Base-by-base conservation (phyloP, 1,140 invertebrate genomes). In the Lepeophtheirus salmonis region DNA sequence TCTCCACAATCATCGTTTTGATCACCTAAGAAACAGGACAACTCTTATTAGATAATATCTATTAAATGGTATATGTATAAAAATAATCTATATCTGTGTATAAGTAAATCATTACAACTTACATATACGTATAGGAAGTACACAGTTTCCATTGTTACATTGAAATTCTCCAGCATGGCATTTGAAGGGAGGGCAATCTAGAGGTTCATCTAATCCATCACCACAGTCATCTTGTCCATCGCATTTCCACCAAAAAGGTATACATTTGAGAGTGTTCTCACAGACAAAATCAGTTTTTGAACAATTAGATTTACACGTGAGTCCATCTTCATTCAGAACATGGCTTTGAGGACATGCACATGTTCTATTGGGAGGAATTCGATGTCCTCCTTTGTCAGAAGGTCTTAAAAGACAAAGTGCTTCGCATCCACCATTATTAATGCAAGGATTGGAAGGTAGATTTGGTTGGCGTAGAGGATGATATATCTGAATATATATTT, bases 281-380 rank as follows among this genome's bases (percentile, higher is more conserved):
- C 86, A 89, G 30, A 82, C 76, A 69, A 89, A 86, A 71, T 89
- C 82, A 1, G 83, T 81, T 1, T 80, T 77, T 1, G 83, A 82
- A 70, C 86, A 89, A 68, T 89, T 88, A 52, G 79, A 77, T 2
- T 75, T 70, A 69, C 87, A 91, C 1, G 75, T 75, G 52, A 73
- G 72, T 0, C 76, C 77, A 72, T 88, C 83, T 0, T 71, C 67
- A 1, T 70, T 74, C 30, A 86, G 71, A 22, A 81, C 72, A 70
- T 82, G 86, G 69, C 84, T 83, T 68, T 88, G 84, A 13, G 86
- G 86, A 67, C 86, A 90, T 0, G 77, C 77, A 72, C 86, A 90
- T 1, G 25, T 18, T 21, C 21, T 56, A 12, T 10, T 21, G 18
- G 74, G 75, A 52, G 66, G 63, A 63, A 65, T 66, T 6, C 30